Evolutionary conservation across 2,113 vertebrate species (phyloP), one percentile per base, ranked within the genome.

Genomic region (Oryzias javanicus): DNA sequence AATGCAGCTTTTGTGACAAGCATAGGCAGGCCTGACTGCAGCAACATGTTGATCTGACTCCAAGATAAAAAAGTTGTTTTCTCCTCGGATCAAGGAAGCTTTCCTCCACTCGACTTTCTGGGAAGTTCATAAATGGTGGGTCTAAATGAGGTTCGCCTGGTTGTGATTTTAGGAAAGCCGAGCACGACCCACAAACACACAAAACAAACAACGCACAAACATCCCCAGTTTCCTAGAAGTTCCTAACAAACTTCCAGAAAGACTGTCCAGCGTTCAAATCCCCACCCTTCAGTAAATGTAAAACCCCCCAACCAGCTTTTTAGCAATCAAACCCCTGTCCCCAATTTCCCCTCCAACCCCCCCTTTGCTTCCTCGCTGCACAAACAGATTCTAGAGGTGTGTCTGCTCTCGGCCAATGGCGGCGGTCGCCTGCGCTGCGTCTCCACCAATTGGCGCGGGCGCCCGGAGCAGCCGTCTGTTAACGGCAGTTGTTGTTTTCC

Each of bases 321-420:
- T 49, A 52, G 27, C 44, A 24, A 14, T 3, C 45, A 44, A 72
- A 57, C 52, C 49, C 67, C 60, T 49, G 54, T 19, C 55, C 61
- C 53, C 4, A 2, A 69, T 40, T 70, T 70, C 80, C 61, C 59
- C 55, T 71, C 47, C 24, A 50, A 47, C 25, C 20, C 63, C 63
- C 41, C 22, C 55, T 27, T 68, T 40, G 25, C 47, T 67, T 63
- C 77, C 54, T 64, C 57, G 63, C 85, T 79, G 55, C 70, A 65
- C 86, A 92, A 94, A 92, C 91, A 93, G 83, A 92, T 90, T 92
- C 67, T 89, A 90, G 90, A 92, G 94, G 93, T 92, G 93, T 94
- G 93, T 90, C 83, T 27, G 80, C 0, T 49, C 47, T 66, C 17
- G 61, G 82, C 94, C 93, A 94, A 95, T 94, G 42, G 68, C 12